Base-by-base conservation (phyloP, 2,113 vertebrate genomes). In the Charadrius vociferus region DNA sequence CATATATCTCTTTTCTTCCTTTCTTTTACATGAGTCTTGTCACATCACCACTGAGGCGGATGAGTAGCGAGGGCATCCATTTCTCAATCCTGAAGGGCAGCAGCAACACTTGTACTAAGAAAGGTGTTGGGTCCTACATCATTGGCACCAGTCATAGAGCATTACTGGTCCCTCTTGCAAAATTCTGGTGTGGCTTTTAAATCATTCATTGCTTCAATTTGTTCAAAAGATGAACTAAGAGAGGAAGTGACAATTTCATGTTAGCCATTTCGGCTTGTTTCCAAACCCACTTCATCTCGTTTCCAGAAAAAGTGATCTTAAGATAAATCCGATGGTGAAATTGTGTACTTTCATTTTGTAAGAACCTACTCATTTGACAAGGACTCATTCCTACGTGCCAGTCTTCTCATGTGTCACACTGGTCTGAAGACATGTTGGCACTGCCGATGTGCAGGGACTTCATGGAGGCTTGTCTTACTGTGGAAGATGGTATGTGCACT, bases 311-410 rank as follows among this genome's bases (percentile, higher is more conserved):
- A 78, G 62, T 21, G 6, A 36, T 61, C 4, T 7, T 24, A 14
- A 66, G 27, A 39, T 53, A 53, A 92, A 58, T 29, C 26, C 30
- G 39, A 0, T 80, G 71, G 66, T 61, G 79, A 91, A 92, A 95
- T 15, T 12, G 10, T 50, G 30, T 47, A 5, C 24, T 75, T 85
- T 4, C 3, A n/a, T 96, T 91, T 89, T 36, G 62, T 26, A 93
- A 92, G n/a, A 81, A 86, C 20, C 53, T 36, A 49, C 71, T 92
- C 66, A 91, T 81, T 52, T 96, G 94, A 96, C 72, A 67, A 78
- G 37, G 73, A 91, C 59, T 95, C 89, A 92, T 90, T 66, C 62
- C 71, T 68, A 8, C 1, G 2, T 61, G 34, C 43, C 79, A 65
- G 30, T 41, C 68, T 86, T 19, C 72, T 65, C 29, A 53, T 79